These are phyloP conservation scores for Melanophora roralis DNA, from an alignment of 2,888 invertebrate species.

Conservation along the genomic window DNA sequence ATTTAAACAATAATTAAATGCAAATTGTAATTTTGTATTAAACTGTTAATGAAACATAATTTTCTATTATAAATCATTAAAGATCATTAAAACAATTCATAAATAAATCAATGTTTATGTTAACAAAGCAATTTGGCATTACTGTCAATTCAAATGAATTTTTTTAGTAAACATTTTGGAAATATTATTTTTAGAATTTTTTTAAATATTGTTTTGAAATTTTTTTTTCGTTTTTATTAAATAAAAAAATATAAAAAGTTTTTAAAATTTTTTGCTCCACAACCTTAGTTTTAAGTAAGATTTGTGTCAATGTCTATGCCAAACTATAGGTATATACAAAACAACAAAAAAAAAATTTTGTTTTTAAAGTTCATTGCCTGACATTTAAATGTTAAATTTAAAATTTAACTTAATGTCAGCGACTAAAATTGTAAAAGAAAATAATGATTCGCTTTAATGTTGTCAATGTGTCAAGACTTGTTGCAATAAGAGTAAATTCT, in stretches of 20 bases:
- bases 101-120: not conserved
- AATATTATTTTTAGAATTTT: too few relatives aligned
- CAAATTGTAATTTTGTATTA: not conserved
- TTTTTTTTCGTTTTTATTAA: not conserved
- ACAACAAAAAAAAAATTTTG: not conserved
- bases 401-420: slow-evolving; percentile 16
- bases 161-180: too few relatives aligned
- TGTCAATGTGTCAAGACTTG: not conserved
- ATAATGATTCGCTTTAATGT: not conserved
- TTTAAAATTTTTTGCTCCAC: not conserved
- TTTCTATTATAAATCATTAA: not conserved
- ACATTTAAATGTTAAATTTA: slow-evolving; percentile 22
- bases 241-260: not conserved
- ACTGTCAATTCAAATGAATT: too few relatives aligned
- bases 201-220: too few relatives aligned
- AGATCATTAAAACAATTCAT: not conserved
- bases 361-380: slow-evolving; percentile 23
- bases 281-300: slow-evolving; percentile 1
- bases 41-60: not conserved
- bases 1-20: not conserved
- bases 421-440: not conserved
- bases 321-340: too few relatives aligned
- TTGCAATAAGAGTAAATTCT: not conserved
- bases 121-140: not conserved
- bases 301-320: slow-evolving; percentile 31